phyloP scores from a whole-genome alignment of 2,113 vertebrate genomes.

The Plecturocebus donacophilus region DNA sequence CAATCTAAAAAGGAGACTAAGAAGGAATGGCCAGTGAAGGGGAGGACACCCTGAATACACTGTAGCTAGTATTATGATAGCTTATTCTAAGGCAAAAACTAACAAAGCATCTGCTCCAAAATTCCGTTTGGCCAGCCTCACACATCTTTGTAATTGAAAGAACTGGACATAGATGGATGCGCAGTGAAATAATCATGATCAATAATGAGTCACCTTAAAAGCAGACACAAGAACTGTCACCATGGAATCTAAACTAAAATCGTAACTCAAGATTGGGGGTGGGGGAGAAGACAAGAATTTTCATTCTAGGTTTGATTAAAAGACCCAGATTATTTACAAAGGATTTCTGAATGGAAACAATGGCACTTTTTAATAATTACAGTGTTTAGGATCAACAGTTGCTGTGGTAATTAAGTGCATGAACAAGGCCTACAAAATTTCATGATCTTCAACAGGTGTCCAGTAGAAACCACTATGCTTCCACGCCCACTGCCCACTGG shows the following conservation, averaged over 20 bases:
- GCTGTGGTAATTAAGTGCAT: background rate
- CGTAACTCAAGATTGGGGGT: background rate
- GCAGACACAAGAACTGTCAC: background rate
- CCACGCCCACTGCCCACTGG: background rate
- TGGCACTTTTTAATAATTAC: background rate
- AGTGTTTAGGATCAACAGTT: background rate
- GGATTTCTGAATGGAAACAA: background rate
- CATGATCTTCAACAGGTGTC: background rate
- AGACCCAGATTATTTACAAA: background rate
- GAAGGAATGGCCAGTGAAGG: too few species aligned
- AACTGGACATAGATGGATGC: background rate
- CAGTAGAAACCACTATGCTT: fast-evolving
- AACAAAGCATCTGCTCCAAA: background rate
- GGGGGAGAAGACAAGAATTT: background rate
- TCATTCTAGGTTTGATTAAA: background rate
- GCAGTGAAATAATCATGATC: too few species aligned
- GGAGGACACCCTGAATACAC: background rate
- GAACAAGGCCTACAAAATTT: background rate
- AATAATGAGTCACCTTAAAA: background rate
- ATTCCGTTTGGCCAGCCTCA: background rate
- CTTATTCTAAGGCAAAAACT: background rate
- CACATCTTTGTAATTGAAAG: fast-evolving
- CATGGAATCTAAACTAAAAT: background rate
- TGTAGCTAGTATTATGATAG: too few species aligned
- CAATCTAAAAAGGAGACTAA: background rate